phyloP scores from a whole-genome alignment of 2,888 invertebrate species.

The Pantelozetes paolii region DNA sequence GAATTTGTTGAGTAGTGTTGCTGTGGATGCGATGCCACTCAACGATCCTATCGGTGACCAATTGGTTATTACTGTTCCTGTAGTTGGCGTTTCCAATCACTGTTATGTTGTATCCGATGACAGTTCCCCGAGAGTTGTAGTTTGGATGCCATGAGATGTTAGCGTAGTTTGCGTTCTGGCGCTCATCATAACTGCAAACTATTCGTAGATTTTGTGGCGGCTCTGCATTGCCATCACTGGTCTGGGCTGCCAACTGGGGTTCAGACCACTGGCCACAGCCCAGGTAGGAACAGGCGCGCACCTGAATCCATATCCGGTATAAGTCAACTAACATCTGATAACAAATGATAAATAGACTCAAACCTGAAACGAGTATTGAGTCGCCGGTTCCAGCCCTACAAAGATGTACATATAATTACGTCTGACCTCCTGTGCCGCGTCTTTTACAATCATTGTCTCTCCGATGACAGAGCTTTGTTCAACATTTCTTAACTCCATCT shows the following conservation, averaged over 20 bases:
- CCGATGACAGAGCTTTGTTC: constrained; percentile 42
- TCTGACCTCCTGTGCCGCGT: neutral
- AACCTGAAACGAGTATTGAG: constrained; percentile 72
- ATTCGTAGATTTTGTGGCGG: constrained; percentile 47
- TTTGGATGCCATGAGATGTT: constrained; percentile 71
- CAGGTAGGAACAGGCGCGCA: constrained; percentile 68
- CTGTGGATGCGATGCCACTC: constrained; percentile 43
- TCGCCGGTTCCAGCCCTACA: constrained; percentile 69
- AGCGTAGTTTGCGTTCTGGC: constrained; percentile 56
- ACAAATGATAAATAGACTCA: constrained; percentile 77
- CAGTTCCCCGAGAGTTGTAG: constrained; percentile 68
- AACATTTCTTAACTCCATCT: constrained; percentile 44
- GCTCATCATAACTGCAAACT: constrained; percentile 45
- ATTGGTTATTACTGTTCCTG: constrained; percentile 45
- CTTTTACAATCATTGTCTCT: constrained; percentile 45
- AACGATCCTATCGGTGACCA: constrained; percentile 45
- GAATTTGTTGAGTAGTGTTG: constrained; percentile 28
- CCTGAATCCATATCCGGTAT: neutral
- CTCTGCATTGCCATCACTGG: constrained; percentile 64
- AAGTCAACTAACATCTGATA: constrained; percentile 54
- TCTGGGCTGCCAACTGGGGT: constrained; percentile 67
- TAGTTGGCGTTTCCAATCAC: constrained; percentile 44
- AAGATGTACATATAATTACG: constrained; percentile 65
- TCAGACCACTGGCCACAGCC: constrained; percentile 72
- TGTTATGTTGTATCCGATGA: constrained; percentile 67